Evolutionary conservation across 1,140 invertebrate species (phyloP).

Genomic region (Micrasema longulum): DNA sequence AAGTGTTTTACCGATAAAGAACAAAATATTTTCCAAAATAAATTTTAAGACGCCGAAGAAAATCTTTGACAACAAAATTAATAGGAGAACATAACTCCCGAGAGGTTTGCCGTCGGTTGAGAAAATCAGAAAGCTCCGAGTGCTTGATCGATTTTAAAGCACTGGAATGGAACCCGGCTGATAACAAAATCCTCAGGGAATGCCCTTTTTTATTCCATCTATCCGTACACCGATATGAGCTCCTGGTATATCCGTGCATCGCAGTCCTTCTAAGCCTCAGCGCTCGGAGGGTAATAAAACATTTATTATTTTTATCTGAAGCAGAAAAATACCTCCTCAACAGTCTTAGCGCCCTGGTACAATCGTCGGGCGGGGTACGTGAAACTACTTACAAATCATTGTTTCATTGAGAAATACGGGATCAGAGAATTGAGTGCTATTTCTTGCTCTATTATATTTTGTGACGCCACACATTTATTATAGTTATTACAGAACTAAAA

Average conservation of each 20-base stretch:
- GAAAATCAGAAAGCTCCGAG: conserved; percentile 32
- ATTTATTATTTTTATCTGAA: conserved; percentile 46
- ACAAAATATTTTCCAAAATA: conserved; percentile 26
- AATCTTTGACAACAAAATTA: conserved; percentile 38
- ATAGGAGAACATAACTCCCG: conserved; percentile 38
- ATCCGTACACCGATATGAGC: conserved; percentile 33
- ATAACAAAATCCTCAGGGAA: conserved; percentile 42
- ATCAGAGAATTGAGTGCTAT: no score
- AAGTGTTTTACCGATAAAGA: neutral
- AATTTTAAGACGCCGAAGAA: conserved; percentile 27
- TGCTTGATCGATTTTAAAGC: conserved; percentile 41
- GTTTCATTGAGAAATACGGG: neutral
- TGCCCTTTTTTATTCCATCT: conserved; percentile 40
- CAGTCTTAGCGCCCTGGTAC: conserved; percentile 30
- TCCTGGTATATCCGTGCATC: conserved; percentile 43
- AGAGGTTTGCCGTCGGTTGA: conserved; percentile 16
- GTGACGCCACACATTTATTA: no score
- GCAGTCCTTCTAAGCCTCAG: conserved; percentile 32
- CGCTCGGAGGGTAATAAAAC: conserved; percentile 40
- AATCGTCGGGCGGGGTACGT: neutral
- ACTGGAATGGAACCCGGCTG: conserved; percentile 40
- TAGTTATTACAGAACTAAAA: no score
- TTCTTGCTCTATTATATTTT: no score
- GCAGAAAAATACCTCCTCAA: conserved; percentile 17
- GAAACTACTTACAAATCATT: conserved; percentile 28